phyloP scores from a whole-genome alignment of 2,888 invertebrate species.

The Seira sanloemensis region DNA sequence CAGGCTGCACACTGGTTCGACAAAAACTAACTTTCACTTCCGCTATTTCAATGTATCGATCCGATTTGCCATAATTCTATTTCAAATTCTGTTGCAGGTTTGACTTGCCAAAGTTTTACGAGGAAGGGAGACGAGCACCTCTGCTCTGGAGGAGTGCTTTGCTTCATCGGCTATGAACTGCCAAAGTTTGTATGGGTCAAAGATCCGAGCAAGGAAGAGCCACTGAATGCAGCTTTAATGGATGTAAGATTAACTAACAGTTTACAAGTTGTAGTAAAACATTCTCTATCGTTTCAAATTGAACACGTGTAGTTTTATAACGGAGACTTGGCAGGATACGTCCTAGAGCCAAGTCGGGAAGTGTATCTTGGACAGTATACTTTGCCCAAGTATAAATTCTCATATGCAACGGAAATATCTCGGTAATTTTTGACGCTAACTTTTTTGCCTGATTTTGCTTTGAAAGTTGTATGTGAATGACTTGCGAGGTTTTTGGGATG shows the following conservation, averaged over 20 bases:
- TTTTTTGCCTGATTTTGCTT: conserved; percentile 7
- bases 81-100: conserved; percentile 71
- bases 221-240: conserved; percentile 48
- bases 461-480: conserved; percentile 60
- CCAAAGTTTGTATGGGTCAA: conserved; percentile 58
- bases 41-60: background rate
- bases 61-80: background rate
- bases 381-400: conserved; percentile 44
- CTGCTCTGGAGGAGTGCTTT: conserved; percentile 53
- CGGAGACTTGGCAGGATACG: conserved; percentile 69
- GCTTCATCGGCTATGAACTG: conserved; percentile 61
- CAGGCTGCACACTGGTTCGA: conserved; percentile 77
- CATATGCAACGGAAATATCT: conserved; percentile 48
- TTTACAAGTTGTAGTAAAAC: background rate
- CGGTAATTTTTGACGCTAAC: conserved; percentile 39
- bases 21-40: background rate
- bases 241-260: conserved; percentile 52
- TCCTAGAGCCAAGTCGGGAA: conserved; percentile 72
- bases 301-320: conserved; percentile 73
- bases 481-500: conserved; percentile 68
- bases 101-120: conserved; percentile 76
- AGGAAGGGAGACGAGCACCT: conserved; percentile 74
- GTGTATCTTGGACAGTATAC: conserved; percentile 74
- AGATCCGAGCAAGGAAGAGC: conserved; percentile 47
- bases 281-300: background rate